A percentile compares a stretch with the other conserved stretches of the same genome.
Evolutionary conservation across 2,113 vertebrate genomes (phyloP).

Genomic region (Sciurus niger): DNA sequence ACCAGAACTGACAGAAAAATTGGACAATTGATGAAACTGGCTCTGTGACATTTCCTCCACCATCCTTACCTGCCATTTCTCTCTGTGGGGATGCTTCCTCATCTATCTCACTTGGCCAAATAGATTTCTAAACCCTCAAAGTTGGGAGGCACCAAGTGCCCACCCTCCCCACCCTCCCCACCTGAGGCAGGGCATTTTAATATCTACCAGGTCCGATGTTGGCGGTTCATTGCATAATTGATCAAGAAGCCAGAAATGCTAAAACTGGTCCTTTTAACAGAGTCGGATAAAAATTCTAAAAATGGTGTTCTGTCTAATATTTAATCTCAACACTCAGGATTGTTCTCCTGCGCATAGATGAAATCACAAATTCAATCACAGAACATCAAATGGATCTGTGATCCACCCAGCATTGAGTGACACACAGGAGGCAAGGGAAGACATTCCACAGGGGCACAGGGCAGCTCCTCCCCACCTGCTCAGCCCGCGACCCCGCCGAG

Average conservation of each 20-base stretch:
- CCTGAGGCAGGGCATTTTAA: accelerated
- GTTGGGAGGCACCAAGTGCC: accelerated
- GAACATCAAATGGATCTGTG: accelerated
- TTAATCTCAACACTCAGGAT: not conserved
- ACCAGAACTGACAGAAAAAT: accelerated
- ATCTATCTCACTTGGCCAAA: not conserved
- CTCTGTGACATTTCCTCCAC: not conserved
- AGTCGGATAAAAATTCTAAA: not conserved
- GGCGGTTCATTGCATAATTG: not conserved
- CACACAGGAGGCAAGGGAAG: accelerated
- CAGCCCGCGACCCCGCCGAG: accelerated
- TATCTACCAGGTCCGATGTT: not conserved
- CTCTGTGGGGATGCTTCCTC: not conserved
- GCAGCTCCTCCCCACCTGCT: accelerated
- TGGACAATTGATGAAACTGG: accelerated
- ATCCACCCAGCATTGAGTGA: not conserved
- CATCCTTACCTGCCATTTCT: not conserved
- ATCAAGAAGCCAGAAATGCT: not conserved
- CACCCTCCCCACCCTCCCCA: accelerated
- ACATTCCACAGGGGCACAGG: accelerated
- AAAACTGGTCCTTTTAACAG: not conserved
- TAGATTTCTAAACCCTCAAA: not conserved
- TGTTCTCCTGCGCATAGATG: not conserved
- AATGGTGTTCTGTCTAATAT: not conserved
- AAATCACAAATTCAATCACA: not conserved